Evolutionary conservation across 1,140 invertebrate species (phyloP).

Genomic region (Venustaconcha ellipsiformis): DNA sequence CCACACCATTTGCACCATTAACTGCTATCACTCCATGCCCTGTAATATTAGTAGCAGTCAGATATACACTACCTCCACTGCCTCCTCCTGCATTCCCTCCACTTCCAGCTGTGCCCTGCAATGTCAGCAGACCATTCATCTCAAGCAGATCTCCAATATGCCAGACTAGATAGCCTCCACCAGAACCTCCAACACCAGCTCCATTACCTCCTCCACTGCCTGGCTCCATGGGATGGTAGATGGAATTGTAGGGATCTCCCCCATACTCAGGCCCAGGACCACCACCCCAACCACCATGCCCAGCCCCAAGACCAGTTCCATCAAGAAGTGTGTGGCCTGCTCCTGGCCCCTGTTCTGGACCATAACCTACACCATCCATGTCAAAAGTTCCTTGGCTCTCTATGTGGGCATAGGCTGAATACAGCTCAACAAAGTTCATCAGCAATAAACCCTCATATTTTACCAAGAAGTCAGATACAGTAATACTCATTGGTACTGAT

Average conservation of each 20-base stretch:
- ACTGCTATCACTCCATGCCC: slow-evolving; percentile 54
- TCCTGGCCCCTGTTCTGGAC: slow-evolving; percentile 43
- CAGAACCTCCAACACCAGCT: slow-evolving; percentile 44
- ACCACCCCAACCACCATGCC: slow-evolving; percentile 56
- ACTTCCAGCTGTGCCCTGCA: slow-evolving; percentile 39
- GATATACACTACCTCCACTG: slow-evolving; percentile 52
- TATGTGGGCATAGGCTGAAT: slow-evolving; percentile 44
- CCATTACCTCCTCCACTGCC: slow-evolving; percentile 58
- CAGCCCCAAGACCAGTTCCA: slow-evolving; percentile 35
- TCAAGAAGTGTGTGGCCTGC: slow-evolving; percentile 36
- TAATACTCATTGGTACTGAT: slow-evolving; percentile 38
- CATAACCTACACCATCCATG: slow-evolving; percentile 42
- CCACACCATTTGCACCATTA: slow-evolving; percentile 47
- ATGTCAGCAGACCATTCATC: slow-evolving; percentile 49
- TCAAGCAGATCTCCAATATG: slow-evolving; percentile 47
- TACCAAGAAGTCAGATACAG: slow-evolving; percentile 43
- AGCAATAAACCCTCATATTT: slow-evolving; percentile 50
- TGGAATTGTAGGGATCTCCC: slow-evolving; percentile 52
- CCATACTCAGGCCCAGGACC: slow-evolving; percentile 50
- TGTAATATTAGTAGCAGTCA: slow-evolving; percentile 53
- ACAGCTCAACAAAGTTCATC: slow-evolving; percentile 51
- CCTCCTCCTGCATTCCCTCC: slow-evolving; percentile 49
- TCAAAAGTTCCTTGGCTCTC: slow-evolving; percentile 53
- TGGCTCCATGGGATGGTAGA: slow-evolving; percentile 43
- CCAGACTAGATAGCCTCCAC: slow-evolving; percentile 53